A percentile compares a stretch with the other conserved stretches of the same genome.
Conservation (phyloP, 1,140 invertebrate genomes). For the Tetraneura akinire region DNA sequence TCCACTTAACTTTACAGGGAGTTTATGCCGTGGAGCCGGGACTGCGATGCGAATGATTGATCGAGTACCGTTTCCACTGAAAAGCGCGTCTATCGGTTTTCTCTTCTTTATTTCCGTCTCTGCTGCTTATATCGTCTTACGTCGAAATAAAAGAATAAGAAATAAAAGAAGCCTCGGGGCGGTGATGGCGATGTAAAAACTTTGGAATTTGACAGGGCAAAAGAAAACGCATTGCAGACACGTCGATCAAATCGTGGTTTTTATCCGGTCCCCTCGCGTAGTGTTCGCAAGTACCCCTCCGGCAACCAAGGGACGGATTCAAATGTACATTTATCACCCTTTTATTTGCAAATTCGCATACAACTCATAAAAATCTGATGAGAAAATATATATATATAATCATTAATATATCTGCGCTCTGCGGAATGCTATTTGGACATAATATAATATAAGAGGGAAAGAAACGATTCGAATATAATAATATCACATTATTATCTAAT, state of each 20-base stretch:
- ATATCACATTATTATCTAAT: too few relatives aligned
- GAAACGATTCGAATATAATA: background rate
- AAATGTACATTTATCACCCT: constrained; percentile 43
- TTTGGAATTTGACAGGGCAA: constrained; percentile 29
- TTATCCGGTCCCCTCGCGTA: background rate
- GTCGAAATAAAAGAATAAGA: background rate
- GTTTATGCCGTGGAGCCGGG: constrained; percentile 23
- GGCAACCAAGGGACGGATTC: background rate
- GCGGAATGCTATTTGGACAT: background rate
- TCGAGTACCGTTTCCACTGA: constrained; percentile 20
- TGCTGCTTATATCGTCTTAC: background rate
- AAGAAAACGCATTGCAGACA: constrained; percentile 43
- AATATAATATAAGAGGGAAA: background rate
- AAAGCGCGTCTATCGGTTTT: constrained; percentile 24
- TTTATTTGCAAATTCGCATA: constrained; percentile 42
- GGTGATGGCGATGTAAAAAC: background rate
- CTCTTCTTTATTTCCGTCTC: constrained; percentile 4
- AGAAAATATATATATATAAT: too few relatives aligned
- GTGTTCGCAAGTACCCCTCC: background rate
- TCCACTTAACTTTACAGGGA: constrained; percentile 48
- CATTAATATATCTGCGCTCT: background rate
- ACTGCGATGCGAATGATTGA: constrained; percentile 43
- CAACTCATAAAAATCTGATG: constrained; percentile 40
- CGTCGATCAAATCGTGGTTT: constrained; percentile 40
- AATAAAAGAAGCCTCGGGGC: constrained; percentile 36